Evolutionary conservation across 2,113 vertebrate genomes (phyloP).

Genomic region (Apistogramma diplotaenia): DNA sequence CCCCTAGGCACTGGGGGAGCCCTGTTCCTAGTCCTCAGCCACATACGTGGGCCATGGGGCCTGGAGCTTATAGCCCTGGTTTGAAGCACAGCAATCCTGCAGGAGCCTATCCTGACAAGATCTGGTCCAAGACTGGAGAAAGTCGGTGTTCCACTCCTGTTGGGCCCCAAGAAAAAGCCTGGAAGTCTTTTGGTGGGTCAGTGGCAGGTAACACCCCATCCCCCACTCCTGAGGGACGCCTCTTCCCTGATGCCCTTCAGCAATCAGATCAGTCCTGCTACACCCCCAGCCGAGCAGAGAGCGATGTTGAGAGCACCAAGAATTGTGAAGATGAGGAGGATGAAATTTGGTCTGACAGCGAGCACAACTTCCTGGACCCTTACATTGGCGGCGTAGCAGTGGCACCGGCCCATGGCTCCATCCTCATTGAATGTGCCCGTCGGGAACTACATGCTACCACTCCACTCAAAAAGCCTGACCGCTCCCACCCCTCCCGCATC

Average conservation of each 20-base stretch:
- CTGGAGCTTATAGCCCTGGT: slow-evolving; percentile 62
- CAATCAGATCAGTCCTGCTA: slow-evolving; percentile 78
- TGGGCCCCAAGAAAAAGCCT: slow-evolving; percentile 84
- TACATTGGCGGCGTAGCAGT: slow-evolving; percentile 95
- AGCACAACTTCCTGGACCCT: slow-evolving; percentile 98
- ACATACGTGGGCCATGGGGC: slow-evolving; percentile 73
- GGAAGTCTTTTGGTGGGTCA: slow-evolving; percentile 83
- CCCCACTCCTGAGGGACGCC: slow-evolving; percentile 78
- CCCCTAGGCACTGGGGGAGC: slow-evolving; percentile 70
- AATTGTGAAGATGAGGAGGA: slow-evolving; percentile 60
- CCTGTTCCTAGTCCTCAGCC: slow-evolving; percentile 73
- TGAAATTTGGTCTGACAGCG: slow-evolving; percentile 92
- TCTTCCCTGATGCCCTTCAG: slow-evolving; percentile 78
- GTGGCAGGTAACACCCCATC: slow-evolving; percentile 73
- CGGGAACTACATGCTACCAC: slow-evolving; percentile 97
- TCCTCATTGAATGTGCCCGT: slow-evolving; percentile 94
- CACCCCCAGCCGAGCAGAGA: slow-evolving; percentile 81
- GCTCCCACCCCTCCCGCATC: slow-evolving; percentile 94
- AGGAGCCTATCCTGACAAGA: slow-evolving; percentile 79
- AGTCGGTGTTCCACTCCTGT: slow-evolving; percentile 79
- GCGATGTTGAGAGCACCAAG: slow-evolving; percentile 70
- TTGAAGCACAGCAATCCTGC: slow-evolving; percentile 77
- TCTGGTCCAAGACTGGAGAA: slow-evolving; percentile 82
- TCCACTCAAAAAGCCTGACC: slow-evolving; percentile 93
- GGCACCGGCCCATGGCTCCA: slow-evolving; percentile 91